These are phyloP conservation scores for Mongoloraphidia duomilia DNA, from an alignment of 2,888 invertebrate species.

Conservation along the genomic window DNA sequence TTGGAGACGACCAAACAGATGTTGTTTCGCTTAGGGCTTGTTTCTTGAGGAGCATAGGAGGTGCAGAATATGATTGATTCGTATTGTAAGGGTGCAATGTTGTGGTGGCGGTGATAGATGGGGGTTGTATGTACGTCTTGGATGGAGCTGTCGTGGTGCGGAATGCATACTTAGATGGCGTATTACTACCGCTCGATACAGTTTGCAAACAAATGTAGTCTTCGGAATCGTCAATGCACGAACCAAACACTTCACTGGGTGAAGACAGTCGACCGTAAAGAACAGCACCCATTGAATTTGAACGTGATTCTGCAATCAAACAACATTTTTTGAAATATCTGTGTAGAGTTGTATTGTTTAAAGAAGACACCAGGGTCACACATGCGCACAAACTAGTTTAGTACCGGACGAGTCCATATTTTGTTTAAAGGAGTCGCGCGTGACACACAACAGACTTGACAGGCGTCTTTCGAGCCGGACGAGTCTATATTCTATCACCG, in stretches of 20 bases:
- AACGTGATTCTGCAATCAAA: slow-evolving; percentile 41
- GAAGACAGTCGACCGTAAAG: slow-evolving; percentile 1
- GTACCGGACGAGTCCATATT: too few relatives aligned
- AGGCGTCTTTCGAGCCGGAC: not conserved
- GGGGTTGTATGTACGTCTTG: slow-evolving; percentile 14
- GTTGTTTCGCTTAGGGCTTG: not conserved
- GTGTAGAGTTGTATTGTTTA: not conserved
- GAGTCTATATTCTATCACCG: not conserved
- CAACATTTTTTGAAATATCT: slow-evolving; percentile 1
- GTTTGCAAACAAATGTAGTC: slow-evolving; percentile 29
- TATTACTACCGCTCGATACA: slow-evolving; percentile 14
- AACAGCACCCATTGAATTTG: slow-evolving; percentile 49
- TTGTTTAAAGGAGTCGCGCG: too few relatives aligned
- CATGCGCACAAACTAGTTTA: too few relatives aligned
- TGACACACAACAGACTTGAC: too few relatives aligned
- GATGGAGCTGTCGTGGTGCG: slow-evolving; percentile 9
- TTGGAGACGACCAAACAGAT: not conserved
- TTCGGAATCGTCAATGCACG: slow-evolving; percentile 39
- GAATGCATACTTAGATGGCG: slow-evolving; percentile 7
- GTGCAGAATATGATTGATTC: too few relatives aligned
- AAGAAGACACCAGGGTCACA: too few relatives aligned
- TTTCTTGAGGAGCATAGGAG: too few relatives aligned
- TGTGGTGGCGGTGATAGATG: slow-evolving; percentile 6
- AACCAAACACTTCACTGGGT: slow-evolving; percentile 41
- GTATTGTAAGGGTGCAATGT: not conserved